These are phyloP conservation scores for Tetheella fluctuosa DNA, from an alignment of 2,888 invertebrate genomes.

Conservation along the genomic window DNA sequence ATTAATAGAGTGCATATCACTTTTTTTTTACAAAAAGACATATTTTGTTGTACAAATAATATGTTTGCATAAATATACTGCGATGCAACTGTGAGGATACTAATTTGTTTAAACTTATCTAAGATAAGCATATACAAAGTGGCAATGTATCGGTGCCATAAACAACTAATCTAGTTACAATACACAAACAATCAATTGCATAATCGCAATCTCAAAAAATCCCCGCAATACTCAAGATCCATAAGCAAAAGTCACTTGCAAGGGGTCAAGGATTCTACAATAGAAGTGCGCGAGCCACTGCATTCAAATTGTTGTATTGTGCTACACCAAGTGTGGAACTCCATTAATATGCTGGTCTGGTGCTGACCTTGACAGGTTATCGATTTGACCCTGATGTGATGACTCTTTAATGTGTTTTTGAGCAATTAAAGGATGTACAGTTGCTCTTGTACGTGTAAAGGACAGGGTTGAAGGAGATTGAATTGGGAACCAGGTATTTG, in stretches of 20 bases:
- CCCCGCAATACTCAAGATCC: neutral
- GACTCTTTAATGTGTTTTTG: neutral
- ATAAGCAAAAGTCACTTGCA: neutral
- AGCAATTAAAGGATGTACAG: neutral
- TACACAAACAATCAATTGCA: neutral
- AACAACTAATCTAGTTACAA: no score
- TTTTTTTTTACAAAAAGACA: no score
- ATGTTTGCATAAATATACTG: no score
- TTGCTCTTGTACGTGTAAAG: neutral
- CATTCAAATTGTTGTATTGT: conserved; percentile 1
- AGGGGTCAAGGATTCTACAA: neutral
- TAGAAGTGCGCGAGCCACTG: neutral
- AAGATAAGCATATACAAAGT: no score
- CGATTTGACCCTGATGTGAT: neutral
- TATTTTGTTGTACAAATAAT: no score
- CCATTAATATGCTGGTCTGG: neutral
- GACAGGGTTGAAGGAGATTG: neutral
- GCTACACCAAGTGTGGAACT: neutral
- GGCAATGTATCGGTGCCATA: no score
- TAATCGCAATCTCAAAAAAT: neutral
- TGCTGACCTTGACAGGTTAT: conserved; percentile 1
- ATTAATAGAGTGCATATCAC: no score
- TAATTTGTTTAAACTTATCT: no score
- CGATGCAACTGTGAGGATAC: no score
- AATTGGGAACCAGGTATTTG: no score